Conservation (phyloP, 1,140 invertebrate species). For the Pantala flavescens region DNA sequence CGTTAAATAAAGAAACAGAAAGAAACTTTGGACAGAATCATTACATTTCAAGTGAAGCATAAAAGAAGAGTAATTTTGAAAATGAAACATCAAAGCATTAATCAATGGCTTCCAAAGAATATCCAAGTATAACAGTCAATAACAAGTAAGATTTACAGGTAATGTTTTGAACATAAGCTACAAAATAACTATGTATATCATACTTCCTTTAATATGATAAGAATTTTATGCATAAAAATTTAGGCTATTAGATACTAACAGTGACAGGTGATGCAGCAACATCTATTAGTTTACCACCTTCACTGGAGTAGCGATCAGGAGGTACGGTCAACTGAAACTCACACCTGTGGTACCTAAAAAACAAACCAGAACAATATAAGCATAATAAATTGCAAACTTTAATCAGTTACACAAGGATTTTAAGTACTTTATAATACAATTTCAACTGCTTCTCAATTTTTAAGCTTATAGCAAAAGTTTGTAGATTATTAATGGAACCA, state of each 20-base stretch:
- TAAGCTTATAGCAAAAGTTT: not conserved
- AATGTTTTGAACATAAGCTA: no score
- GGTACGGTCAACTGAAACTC: slow-evolving; percentile 72
- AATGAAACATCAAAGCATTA: no score
- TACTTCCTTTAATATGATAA: no score
- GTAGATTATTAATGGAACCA: not conserved
- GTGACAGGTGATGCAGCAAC: slow-evolving; percentile 46
- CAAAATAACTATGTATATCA: no score
- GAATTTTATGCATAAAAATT: no score
- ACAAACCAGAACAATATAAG: not conserved
- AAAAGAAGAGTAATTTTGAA: no score
- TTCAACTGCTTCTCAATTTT: not conserved
- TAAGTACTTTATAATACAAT: slow-evolving; percentile 13
- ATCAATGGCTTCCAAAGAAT: no score
- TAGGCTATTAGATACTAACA: slow-evolving; percentile 31
- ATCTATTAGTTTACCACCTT: slow-evolving; percentile 45
- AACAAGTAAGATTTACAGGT: no score
- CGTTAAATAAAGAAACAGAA: no score
- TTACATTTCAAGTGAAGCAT: no score
- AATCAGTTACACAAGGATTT: not conserved
- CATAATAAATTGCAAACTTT: not conserved
- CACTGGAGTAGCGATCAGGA: slow-evolving; percentile 43
- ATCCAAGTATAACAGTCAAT: no score
- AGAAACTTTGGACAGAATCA: no score
- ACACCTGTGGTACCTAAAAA: slow-evolving; percentile 62